These are phyloP conservation scores for Diploscapter pachys DNA, from an alignment of 1,140 invertebrate species.

Conservation along the genomic window DNA sequence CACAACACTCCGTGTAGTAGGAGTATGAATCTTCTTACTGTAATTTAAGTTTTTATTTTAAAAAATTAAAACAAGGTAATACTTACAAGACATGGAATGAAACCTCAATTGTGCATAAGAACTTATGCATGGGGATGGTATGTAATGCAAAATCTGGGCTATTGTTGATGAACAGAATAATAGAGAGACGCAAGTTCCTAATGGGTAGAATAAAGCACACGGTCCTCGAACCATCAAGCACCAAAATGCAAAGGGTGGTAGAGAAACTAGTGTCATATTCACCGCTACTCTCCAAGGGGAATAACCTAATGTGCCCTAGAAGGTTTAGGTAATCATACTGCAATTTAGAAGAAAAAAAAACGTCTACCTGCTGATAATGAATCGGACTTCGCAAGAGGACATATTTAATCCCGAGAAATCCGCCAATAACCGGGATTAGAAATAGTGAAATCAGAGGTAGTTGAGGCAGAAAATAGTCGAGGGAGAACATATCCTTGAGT, in stretches of 20 bases:
- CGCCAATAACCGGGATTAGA: conserved; percentile 14
- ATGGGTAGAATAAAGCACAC: conserved; percentile 16
- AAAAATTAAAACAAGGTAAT: not conserved
- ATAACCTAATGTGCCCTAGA: conserved; percentile 8
- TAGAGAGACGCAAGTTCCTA: conserved; percentile 23
- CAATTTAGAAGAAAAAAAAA: too few relatives aligned
- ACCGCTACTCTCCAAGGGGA: conserved; percentile 25
- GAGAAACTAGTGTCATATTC: conserved; percentile 19
- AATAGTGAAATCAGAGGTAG: conserved; percentile 17
- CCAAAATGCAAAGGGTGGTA: conserved; percentile 23
- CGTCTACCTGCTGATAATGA: conserved; percentile 31
- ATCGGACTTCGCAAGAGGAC: conserved; percentile 24
- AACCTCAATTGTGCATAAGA: conserved; percentile 20
- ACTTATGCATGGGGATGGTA: conserved; percentile 22
- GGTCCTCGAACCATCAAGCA: conserved; percentile 18
- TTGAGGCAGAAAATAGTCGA: conserved; percentile 19
- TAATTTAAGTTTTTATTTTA: not conserved
- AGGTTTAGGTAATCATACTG: too few relatives aligned
- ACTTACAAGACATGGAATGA: conserved; percentile 15
- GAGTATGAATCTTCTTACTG: conserved; percentile 19
- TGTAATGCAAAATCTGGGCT: conserved; percentile 28
- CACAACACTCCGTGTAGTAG: conserved; percentile 5
- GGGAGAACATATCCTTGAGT: not conserved
- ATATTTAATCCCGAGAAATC: conserved; percentile 20
- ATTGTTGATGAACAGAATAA: conserved; percentile 7